Percentiles rank a stretch among this genome's conserved stretches.
Conservation (phyloP, 2,797 vertebrate species). For the Chelon auratus region DNA sequence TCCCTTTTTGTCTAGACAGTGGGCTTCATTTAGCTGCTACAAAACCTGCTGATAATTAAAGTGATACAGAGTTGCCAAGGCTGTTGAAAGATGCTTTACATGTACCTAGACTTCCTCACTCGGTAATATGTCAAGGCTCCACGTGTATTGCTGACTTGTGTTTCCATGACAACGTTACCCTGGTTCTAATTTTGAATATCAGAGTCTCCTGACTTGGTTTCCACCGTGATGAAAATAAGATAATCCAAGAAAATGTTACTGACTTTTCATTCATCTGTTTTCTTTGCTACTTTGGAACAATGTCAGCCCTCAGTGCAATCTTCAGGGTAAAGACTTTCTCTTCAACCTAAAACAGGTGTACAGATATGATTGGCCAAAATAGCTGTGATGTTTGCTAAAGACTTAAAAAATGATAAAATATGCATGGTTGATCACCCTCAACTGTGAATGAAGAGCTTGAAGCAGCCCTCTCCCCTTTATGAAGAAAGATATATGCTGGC, state of each 20-base stretch:
- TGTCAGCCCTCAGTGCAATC: background rate
- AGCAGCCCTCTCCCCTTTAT: conserved; percentile 14
- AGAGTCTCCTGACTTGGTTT: conserved; percentile 36
- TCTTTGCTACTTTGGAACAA: background rate
- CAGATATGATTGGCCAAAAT: background rate
- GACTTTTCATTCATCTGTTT: conserved; percentile 15
- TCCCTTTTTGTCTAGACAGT: background rate
- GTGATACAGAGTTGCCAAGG: conserved; percentile 18
- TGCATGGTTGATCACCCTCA: background rate
- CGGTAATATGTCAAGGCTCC: conserved; percentile 57
- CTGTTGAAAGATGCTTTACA: conserved; percentile 51
- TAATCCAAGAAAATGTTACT: conserved; percentile 44
- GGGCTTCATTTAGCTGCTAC: conserved; percentile 14
- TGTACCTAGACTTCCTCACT: conserved; percentile 44
- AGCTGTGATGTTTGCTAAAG: background rate
- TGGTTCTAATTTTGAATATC: conserved; percentile 59
- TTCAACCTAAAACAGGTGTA: background rate
- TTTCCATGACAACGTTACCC: conserved; percentile 72
- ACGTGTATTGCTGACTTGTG: conserved; percentile 58
- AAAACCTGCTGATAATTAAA: conserved; percentile 34
- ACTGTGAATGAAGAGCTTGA: conserved; percentile 5
- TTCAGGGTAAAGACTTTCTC: no score
- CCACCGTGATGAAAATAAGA: conserved; percentile 39
- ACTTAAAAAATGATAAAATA: background rate
- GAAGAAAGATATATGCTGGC: conserved; percentile 26